Conservation (phyloP, 1,140 invertebrate genomes). For the Ceratoteleas bidentatus region DNA sequence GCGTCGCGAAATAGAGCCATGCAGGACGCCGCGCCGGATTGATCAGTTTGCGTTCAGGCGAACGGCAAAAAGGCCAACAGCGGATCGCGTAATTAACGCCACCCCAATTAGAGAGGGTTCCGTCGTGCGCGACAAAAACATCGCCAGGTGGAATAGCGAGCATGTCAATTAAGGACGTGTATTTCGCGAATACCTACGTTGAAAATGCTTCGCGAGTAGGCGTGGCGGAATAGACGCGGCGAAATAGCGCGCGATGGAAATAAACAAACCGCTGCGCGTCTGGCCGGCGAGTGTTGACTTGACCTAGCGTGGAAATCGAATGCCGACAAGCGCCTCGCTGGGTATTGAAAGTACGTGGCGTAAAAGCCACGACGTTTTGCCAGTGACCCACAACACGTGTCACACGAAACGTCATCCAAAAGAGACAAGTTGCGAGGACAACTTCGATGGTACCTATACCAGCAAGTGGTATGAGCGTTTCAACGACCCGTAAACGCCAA, state of each 20-base stretch:
- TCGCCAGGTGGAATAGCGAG: constrained; percentile 4
- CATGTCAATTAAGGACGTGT: constrained; percentile 7
- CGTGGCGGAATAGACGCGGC: constrained; percentile 25
- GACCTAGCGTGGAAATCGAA: constrained; percentile 54
- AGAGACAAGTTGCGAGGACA: too few relatives aligned
- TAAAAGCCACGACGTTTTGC: constrained; percentile 40
- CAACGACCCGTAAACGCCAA: constrained; percentile 6
- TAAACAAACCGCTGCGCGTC: constrained; percentile 25
- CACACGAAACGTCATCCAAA: constrained; percentile 38
- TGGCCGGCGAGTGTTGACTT: constrained; percentile 31
- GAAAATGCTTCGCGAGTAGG: constrained; percentile 28
- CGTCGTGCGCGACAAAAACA: constrained; percentile 1
- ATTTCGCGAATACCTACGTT: constrained; percentile 10
- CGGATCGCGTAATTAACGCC: background rate
- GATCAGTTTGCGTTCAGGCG: too few relatives aligned
- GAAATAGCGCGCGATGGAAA: constrained; percentile 36
- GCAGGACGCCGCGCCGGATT: too few relatives aligned
- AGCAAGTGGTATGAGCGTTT: constrained; percentile 22
- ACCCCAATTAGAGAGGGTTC: background rate
- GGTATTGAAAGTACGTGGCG: constrained; percentile 18
- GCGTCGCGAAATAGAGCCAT: too few relatives aligned
- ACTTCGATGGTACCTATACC: too few relatives aligned
- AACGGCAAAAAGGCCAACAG: too few relatives aligned
- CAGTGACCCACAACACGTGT: constrained; percentile 49
- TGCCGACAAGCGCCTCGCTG: constrained; percentile 27